phyloP scores from a whole-genome alignment of 30 jellyfish, hydroid and myxozoan genomes.

The Chironex yamaguchii region DNA sequence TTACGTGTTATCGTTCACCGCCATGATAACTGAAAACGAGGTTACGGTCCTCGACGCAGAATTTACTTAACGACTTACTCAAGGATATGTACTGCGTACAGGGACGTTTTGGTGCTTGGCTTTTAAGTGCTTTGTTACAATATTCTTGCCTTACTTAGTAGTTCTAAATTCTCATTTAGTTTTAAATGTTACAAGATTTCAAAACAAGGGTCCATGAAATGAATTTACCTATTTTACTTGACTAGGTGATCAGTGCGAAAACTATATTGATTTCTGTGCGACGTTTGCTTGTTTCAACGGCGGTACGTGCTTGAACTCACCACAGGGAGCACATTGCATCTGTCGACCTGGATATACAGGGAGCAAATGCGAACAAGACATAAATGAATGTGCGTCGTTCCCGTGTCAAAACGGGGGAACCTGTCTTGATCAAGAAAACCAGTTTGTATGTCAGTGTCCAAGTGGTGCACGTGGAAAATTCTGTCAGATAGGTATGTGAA shows the following conservation, averaged over 20 bases:
- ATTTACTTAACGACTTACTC: no score
- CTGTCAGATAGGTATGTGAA: conserved; percentile 70
- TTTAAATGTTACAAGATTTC: not conserved
- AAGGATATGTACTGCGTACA: no score
- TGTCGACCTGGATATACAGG: conserved; percentile 85
- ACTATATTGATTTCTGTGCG: conserved; percentile 55
- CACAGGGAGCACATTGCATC: conserved; percentile 50
- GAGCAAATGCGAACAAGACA: conserved; percentile 54
- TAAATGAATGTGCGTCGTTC: conserved; percentile 74
- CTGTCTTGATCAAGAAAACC: conserved; percentile 75
- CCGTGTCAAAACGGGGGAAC: conserved; percentile 84
- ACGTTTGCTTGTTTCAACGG: conserved; percentile 72
- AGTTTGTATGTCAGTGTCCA: conserved; percentile 79
- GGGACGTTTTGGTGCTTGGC: no score
- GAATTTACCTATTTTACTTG: not conserved
- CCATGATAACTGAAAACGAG: no score
- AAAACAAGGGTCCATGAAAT: no score
- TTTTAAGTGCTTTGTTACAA: no score
- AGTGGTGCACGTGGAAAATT: conserved; percentile 77
- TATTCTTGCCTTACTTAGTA: no score
- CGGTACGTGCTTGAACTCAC: conserved; percentile 74
- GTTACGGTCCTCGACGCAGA: no score
- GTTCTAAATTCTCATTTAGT: not conserved
- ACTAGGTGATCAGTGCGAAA: conserved; percentile 69
- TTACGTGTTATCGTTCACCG: no score